These are phyloP conservation scores for Papilio glaucus DNA, from an alignment of 1,140 invertebrate species.

Conservation along the genomic window DNA sequence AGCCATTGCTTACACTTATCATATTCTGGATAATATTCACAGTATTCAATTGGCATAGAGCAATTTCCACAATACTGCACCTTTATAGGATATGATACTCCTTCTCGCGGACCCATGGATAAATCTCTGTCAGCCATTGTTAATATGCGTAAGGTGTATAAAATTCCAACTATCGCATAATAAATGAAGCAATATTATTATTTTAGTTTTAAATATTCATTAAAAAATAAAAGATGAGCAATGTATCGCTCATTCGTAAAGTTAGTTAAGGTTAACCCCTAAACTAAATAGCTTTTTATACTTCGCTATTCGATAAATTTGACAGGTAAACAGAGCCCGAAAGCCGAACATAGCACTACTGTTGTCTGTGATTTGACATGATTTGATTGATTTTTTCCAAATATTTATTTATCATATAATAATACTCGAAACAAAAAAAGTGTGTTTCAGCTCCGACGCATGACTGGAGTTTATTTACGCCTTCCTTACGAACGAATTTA, in stretches of 20 bases:
- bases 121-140: slow-evolving; percentile 80
- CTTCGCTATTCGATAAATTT: slow-evolving; percentile 5
- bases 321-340: neutral
- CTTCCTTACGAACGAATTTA: no score
- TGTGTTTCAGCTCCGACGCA: no score
- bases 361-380: neutral
- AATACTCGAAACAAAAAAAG: no score
- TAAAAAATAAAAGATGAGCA: slow-evolving; percentile 29
- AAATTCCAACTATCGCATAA: slow-evolving; percentile 48
- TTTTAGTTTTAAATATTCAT: slow-evolving; percentile 18
- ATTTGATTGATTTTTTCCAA: no score
- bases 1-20: slow-evolving; percentile 99
- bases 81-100: slow-evolving; percentile 90
- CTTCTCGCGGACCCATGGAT: slow-evolving; percentile 77
- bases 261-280: slow-evolving; percentile 23
- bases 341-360: no score
- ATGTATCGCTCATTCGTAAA: slow-evolving; percentile 26
- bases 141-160: slow-evolving; percentile 40
- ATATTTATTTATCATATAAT: no score
- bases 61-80: slow-evolving; percentile 98
- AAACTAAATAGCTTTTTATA: neutral
- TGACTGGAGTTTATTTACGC: no score
- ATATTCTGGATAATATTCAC: slow-evolving; percentile 98
- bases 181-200: slow-evolving; percentile 38
- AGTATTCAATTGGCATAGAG: slow-evolving; percentile 97